Conservation (phyloP, 2,113 vertebrate species). For the Callospermophilus lateralis region DNA sequence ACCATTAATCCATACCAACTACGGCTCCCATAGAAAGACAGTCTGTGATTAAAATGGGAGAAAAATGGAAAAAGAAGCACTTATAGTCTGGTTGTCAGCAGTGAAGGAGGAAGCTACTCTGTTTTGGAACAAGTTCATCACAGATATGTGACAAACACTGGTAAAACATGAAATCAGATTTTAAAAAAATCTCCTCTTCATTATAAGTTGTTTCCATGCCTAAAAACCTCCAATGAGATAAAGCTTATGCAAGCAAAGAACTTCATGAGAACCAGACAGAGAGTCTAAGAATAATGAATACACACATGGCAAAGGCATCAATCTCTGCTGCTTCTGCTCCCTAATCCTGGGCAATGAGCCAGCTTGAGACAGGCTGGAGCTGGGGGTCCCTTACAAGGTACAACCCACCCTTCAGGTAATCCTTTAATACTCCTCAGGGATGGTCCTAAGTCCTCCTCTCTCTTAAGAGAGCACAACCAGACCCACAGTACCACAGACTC, state of each 20-base stretch:
- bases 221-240: conserved; percentile 7
- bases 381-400: not conserved
- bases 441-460: not conserved
- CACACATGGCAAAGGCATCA: fast-evolving
- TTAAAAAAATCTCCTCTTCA: not conserved
- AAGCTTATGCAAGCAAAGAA: not conserved
- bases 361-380: too few species aligned
- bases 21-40: not conserved
- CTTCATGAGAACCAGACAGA: not conserved
- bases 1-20: not conserved
- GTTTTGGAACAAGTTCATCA: conserved; percentile 6
- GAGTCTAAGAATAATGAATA: not conserved
- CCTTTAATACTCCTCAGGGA: not conserved
- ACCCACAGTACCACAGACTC: not conserved
- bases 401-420: not conserved
- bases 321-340: not conserved
- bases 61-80: not conserved
- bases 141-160: not conserved
- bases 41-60: not conserved
- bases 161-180: conserved; percentile 9
- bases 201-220: conserved; percentile 46
- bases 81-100: not conserved
- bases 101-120: not conserved
- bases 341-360: not conserved
- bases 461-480: not conserved